Base-by-base conservation (phyloP, 2,888 invertebrate genomes). In the Phortica magna region DNA sequence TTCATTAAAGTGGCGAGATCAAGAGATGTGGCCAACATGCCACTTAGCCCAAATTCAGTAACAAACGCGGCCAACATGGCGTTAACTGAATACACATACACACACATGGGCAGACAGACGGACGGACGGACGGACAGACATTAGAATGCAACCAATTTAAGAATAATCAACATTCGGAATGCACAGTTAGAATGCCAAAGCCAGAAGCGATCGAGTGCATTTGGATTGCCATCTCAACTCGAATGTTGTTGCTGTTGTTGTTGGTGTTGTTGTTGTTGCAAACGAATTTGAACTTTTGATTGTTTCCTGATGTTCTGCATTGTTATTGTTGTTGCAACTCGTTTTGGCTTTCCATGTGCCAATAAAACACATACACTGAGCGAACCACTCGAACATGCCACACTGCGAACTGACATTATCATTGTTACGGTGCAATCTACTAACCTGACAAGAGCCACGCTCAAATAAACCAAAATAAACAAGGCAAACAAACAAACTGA, bases 141-240 rank as follows among this genome's bases (percentile, higher is more conserved):
- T 77, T 73, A 71, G 70, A 76, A 77, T 78, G 17, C 55, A 53
- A 75, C 77, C 75, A 78, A 78, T 77, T 76, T 78, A 75, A 77
- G 73, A 77, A 78, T 77, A 78, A 77, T 67, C 77, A 72, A 72
- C 80, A 78, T 79, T 65, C 82, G 76, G 53, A 67, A 76, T 59
- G 76, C 72, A 73, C 83, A 81, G 84, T 84, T 89, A 84, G 78
- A 79, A 80, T 84, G 84, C 85, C 85, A 82, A 78, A 77, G 83
- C 76, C 78, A 76, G 17, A 12, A 48, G 48, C 48, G 14, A 14
- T 14, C 10, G 48, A 48, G 14, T 48, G 10, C 48, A 48, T 12
- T 48, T 48, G 48, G 42, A 22, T 22, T 17, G 10, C 59, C 9
- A 59, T 17, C 4, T 19, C 59, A 22, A 59, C 14, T 55, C 5